A percentile compares a stretch with the other conserved stretches of the same genome.
Conservation (phyloP, 2,888 invertebrate species). For the Pandemis cinnamomeana region DNA sequence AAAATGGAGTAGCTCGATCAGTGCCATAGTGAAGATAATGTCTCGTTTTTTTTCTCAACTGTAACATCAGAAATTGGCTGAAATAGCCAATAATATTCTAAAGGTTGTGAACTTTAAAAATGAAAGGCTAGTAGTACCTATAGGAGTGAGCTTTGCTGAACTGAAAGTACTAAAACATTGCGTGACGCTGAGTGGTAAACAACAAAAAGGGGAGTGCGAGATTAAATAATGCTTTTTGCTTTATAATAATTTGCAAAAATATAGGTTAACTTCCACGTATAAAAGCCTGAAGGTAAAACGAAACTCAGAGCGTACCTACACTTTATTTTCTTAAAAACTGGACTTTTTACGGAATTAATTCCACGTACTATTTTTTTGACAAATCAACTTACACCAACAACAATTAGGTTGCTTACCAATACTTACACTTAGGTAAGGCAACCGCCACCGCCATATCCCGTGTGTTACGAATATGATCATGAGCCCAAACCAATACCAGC, state of each 20-base stretch:
- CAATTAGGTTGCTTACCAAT: no score
- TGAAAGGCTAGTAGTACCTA: not conserved
- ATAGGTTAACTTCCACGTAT: not conserved
- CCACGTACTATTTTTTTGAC: no score
- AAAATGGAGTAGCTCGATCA: no score
- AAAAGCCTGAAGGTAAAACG: not conserved
- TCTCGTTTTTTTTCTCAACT: no score
- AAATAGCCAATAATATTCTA: not conserved
- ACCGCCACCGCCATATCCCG: no score
- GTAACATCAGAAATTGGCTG: no score
- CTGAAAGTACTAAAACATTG: slow-evolving; percentile 5
- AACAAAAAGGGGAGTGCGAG: slow-evolving; percentile 26
- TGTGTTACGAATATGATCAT: no score
- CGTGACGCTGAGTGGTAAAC: slow-evolving; percentile 35
- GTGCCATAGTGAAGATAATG: no score
- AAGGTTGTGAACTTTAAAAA: not conserved
- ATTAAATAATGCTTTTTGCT: slow-evolving; percentile 8
- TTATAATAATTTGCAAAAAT: slow-evolving; percentile 37
- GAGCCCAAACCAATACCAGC: no score
- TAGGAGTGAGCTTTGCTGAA: not conserved
- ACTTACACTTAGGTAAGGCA: no score
- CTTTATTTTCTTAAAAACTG: not conserved
- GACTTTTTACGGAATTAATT: no score
- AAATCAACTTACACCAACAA: no score
- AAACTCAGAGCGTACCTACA: not conserved